phyloP scores from a whole-genome alignment of 2,888 invertebrate species.

The Steromphala cineraria region DNA sequence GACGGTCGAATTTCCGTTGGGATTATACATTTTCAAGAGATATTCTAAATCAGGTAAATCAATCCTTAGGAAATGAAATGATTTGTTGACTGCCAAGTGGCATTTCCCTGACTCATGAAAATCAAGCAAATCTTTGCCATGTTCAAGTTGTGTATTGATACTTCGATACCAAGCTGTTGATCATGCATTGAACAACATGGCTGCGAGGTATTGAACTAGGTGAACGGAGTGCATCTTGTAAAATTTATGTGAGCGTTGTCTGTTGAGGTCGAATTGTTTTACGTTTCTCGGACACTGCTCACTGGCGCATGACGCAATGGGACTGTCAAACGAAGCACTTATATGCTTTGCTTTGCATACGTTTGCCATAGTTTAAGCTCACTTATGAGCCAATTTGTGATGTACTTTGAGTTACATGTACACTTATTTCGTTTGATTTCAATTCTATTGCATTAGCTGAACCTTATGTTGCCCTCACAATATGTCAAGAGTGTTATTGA shows the following conservation, averaged over 20 bases:
- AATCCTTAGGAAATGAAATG: not conserved
- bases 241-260: not conserved
- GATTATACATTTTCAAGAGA: not conserved
- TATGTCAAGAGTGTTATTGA: no score
- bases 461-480: no score
- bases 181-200: not conserved
- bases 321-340: no score
- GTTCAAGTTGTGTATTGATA: not conserved
- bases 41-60: not conserved
- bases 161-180: not conserved
- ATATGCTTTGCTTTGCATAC: no score
- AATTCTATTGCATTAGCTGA: no score
- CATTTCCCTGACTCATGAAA: conserved; percentile 9
- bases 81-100: not conserved
- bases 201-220: not conserved
- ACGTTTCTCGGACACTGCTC: not conserved
- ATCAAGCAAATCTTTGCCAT: not conserved
- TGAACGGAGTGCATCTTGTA: not conserved
- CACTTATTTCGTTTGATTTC: no score
- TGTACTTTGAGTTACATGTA: no score
- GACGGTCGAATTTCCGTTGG: conserved; percentile 1
- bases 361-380: no score
- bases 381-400: no score
- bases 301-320: conserved; percentile 5
- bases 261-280: not conserved